phyloP scores from a whole-genome alignment of 1,140 invertebrate species.

The Drosophila takahashii region DNA sequence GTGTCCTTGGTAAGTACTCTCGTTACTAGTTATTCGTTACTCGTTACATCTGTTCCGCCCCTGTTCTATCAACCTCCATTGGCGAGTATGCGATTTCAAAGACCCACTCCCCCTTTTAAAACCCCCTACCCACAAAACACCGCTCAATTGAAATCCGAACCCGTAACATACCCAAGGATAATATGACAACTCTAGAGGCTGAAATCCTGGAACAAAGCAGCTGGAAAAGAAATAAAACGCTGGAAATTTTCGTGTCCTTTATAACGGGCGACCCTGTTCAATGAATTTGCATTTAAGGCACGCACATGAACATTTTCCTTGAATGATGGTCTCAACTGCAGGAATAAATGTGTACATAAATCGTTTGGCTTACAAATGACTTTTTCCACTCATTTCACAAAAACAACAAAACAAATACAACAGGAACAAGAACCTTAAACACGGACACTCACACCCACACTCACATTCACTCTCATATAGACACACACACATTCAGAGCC shows the following conservation, averaged over 20 bases:
- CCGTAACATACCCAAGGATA: constrained; percentile 53
- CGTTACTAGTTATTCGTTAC: constrained; percentile 60
- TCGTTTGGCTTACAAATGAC: constrained; percentile 80
- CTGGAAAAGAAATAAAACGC: constrained; percentile 16
- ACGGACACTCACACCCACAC: constrained; percentile 37
- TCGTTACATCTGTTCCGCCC: constrained; percentile 36
- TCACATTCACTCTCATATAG: constrained; percentile 10
- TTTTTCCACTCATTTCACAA: constrained; percentile 81
- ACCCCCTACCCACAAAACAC: constrained; percentile 7
- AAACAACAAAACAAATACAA: constrained; percentile 57
- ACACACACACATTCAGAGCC: constrained; percentile 1
- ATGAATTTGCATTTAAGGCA: constrained; percentile 82
- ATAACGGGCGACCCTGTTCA: constrained; percentile 72
- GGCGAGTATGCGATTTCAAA: constrained; percentile 25
- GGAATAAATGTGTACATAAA: constrained; percentile 79
- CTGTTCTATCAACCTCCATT: constrained; percentile 29
- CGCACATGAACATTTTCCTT: constrained; percentile 80
- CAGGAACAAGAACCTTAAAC: constrained; percentile 37
- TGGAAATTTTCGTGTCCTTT: constrained; percentile 74
- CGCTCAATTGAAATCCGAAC: constrained; percentile 41
- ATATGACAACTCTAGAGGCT: constrained; percentile 20
- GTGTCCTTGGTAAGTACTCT: constrained; percentile 62
- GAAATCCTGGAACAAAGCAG: constrained; percentile 21
- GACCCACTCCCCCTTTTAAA: neutral
- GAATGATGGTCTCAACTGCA: constrained; percentile 83